These are phyloP conservation scores for Tenualosa ilisha DNA, from an alignment of 2,797 vertebrate species.

Conservation along the genomic window DNA sequence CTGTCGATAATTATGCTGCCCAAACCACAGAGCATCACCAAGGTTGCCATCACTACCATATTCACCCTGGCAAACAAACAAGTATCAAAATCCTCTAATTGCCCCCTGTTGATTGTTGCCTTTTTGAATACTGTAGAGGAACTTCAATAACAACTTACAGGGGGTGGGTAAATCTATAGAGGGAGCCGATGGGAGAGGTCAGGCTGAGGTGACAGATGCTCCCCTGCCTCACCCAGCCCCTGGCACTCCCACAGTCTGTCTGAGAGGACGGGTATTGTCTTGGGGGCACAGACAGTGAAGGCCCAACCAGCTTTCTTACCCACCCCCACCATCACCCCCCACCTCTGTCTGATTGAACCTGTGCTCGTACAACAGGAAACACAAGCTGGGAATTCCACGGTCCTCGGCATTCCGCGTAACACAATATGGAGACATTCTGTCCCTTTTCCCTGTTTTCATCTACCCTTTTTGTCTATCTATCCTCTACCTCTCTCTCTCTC, in stretches of 20 bases:
- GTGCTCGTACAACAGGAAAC: slow-evolving; percentile 62
- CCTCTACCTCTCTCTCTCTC: slow-evolving; percentile 60
- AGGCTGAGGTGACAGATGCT: neutral
- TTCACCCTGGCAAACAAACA: neutral
- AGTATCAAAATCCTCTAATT: neutral
- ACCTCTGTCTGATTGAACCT: slow-evolving; percentile 57
- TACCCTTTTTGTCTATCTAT: neutral
- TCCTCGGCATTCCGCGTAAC: slow-evolving; percentile 71
- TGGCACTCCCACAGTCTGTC: neutral
- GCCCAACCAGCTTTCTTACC: neutral
- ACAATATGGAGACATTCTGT: slow-evolving; percentile 69
- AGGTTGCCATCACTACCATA: neutral
- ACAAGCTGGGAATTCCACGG: slow-evolving; percentile 73
- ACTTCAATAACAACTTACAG: neutral
- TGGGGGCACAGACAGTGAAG: neutral
- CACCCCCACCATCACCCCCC: neutral
- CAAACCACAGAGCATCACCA: neutral
- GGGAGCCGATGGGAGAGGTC: neutral
- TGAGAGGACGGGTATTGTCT: neutral
- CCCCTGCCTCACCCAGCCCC: neutral
- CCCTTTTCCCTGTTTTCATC: slow-evolving; percentile 51
- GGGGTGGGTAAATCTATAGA: neutral
- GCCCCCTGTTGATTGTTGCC: neutral
- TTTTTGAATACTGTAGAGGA: neutral
- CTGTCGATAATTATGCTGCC: neutral